Evolutionary conservation across 1,140 invertebrate genomes (phyloP).

Genomic region (Platorchestia sp.): DNA sequence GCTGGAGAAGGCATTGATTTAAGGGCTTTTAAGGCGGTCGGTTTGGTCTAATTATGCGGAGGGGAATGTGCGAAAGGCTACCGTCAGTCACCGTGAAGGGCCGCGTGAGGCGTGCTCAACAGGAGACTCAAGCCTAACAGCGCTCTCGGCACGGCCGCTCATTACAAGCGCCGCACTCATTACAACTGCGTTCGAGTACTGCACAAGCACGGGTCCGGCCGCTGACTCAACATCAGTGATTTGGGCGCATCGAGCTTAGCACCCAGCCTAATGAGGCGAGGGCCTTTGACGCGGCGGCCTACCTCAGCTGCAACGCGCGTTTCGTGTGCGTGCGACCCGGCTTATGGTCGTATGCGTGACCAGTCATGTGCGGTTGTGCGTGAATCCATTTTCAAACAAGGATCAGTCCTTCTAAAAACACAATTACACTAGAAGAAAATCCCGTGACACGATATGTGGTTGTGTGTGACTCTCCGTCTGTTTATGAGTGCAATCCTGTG

Average conservation of each 20-base stretch:
- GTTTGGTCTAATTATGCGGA: conserved; percentile 39
- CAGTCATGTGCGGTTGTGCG: background rate
- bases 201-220: background rate
- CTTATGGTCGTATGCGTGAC: no score
- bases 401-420: no score
- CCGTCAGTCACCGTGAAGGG: conserved; percentile 14
- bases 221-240: background rate
- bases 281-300: background rate
- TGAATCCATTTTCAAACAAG: no score
- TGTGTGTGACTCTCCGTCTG: background rate
- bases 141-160: background rate
- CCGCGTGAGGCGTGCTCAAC: background rate
- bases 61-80: conserved; percentile 25
- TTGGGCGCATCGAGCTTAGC: background rate
- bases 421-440: no score
- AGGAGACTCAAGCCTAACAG: background rate
- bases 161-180: background rate
- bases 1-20: conserved; percentile 35
- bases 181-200: conserved; percentile 16
- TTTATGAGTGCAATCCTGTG: no score
- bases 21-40: conserved; percentile 37
- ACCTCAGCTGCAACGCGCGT: background rate
- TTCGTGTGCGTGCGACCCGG: no score
- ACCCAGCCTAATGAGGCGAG: background rate
- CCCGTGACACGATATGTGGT: background rate